A percentile compares a stretch with the other conserved stretches of the same genome.
Conservation (phyloP, 2,797 vertebrate genomes). For the Okamejei kenojei region DNA sequence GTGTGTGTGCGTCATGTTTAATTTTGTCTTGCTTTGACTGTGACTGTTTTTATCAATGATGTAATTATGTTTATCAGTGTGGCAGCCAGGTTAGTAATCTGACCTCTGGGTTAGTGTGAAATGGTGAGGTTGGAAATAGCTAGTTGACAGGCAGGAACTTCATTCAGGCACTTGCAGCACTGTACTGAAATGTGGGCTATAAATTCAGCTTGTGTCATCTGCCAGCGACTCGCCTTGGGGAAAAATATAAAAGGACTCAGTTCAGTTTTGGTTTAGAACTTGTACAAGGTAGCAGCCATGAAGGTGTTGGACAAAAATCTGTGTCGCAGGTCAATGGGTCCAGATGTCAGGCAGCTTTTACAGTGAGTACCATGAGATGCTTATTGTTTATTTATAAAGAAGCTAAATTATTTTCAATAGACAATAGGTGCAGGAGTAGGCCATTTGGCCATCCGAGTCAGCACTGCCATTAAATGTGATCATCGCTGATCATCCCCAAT, state of each 20-base stretch:
- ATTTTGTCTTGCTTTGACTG: background rate
- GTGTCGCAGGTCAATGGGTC: slow-evolving; percentile 54
- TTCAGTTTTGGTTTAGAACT: background rate
- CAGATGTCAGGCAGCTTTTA: slow-evolving; percentile 55
- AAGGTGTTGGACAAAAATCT: slow-evolving; percentile 48
- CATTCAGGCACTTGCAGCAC: slow-evolving; percentile 8
- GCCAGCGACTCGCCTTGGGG: background rate
- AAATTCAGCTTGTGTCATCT: slow-evolving; percentile 4
- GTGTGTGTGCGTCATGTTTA: background rate
- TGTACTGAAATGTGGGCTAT: slow-evolving; percentile 14
- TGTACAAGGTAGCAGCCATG: slow-evolving; percentile 47
- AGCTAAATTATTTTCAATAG: background rate
- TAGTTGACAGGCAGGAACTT: background rate
- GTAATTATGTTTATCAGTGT: background rate
- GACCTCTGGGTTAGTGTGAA: background rate
- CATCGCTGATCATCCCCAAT: too few species aligned
- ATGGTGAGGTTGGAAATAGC: slow-evolving; percentile 18
- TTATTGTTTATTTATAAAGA: background rate
- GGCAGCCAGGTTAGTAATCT: background rate
- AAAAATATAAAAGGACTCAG: slow-evolving; percentile 4
- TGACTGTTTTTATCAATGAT: background rate
- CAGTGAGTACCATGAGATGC: slow-evolving; percentile 53
- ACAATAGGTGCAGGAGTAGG: too few species aligned
- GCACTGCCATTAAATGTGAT: too few species aligned
- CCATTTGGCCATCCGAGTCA: too few species aligned